Conservation (phyloP, 2,888 invertebrate genomes). For the Smittia sp. region DNA sequence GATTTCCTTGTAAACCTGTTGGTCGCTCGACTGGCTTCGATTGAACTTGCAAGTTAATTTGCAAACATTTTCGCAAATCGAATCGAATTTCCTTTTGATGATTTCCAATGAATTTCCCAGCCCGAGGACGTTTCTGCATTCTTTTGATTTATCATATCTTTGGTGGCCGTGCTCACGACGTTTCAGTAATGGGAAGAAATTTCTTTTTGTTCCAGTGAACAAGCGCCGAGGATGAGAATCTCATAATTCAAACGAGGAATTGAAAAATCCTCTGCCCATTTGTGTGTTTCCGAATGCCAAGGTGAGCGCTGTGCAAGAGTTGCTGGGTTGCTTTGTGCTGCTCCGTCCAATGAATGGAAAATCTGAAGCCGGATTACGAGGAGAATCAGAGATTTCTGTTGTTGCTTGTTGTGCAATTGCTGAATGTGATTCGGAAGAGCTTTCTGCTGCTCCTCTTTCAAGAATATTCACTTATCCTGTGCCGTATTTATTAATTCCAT, state of each 20-base stretch:
- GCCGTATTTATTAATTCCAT: conserved; percentile 32
- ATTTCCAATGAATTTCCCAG: neutral
- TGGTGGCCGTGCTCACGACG: neutral
- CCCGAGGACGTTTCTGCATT: neutral
- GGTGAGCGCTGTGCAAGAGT: neutral
- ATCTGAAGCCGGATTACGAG: neutral
- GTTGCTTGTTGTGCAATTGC: neutral
- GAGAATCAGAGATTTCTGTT: neutral
- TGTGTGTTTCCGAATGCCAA: neutral
- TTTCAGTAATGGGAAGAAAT: neutral
- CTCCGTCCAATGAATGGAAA: neutral
- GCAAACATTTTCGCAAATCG: too few relatives aligned
- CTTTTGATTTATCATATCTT: conserved; percentile 3
- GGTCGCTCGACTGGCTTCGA: too few relatives aligned
- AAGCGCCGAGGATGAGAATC: neutral
- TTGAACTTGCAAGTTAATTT: too few relatives aligned
- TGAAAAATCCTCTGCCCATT: conserved; percentile 3
- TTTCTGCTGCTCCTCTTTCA: neutral
- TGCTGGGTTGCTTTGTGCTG: neutral
- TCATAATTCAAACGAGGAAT: conserved; percentile 17
- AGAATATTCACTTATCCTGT: conserved; percentile 26
- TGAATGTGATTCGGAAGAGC: neutral
- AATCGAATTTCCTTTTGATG: neutral
- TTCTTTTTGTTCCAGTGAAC: neutral
- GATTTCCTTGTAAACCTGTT: too few relatives aligned